Base-by-base conservation (phyloP, 2,888 invertebrate genomes). In the Mythimna ferrago region DNA sequence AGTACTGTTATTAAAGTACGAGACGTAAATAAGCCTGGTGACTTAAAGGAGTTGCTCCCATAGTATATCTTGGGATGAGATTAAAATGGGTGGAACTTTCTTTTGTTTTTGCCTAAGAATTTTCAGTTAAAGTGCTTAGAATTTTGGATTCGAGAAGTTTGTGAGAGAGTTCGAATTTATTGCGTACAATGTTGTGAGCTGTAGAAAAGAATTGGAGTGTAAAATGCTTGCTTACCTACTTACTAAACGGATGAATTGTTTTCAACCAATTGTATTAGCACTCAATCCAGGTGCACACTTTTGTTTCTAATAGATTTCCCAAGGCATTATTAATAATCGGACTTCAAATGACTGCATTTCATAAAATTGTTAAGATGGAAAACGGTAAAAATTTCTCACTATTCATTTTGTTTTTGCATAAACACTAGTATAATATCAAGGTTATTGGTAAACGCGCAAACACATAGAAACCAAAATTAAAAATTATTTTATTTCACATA, bases 1-100 rank as follows among this genome's bases (percentile, higher is more conserved):
- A 90, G 88, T 89, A 89, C 90, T 87, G 89, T 90, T 90, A 90
- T 91, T 90, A 87, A 88, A 89, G 85, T 88, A 86, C 75, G 73
- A 75, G 81, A 82, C 85, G 90, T 90, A 90, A 91, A 91, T 90
- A 89, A 89, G 87, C 87, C 80, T 64, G 72, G 68, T 77, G 84
- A 84, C 78, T 84, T 85, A 86, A 73, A 75, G 78, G 78, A 84
- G 71, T 62, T 60, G 14, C 48, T 11, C 44, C 41, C 54, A 57
- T 73, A 76, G 67, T 80, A 85, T 71, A 82, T 86, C 83, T 86
- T 69, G 56, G 68, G 60, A 56, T 56, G 63, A 82, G 76, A 85
- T 84, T 82, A 85, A 84, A 84, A 62, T 80, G 76, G 65, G 66
- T 58, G 81, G 81, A 65, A 81, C 80, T 80, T 77, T 86, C 79